Evolutionary conservation across 37 sponge, comb jelly and placozoan species (phyloP).

Genomic region (Aplysina aerophoba): DNA sequence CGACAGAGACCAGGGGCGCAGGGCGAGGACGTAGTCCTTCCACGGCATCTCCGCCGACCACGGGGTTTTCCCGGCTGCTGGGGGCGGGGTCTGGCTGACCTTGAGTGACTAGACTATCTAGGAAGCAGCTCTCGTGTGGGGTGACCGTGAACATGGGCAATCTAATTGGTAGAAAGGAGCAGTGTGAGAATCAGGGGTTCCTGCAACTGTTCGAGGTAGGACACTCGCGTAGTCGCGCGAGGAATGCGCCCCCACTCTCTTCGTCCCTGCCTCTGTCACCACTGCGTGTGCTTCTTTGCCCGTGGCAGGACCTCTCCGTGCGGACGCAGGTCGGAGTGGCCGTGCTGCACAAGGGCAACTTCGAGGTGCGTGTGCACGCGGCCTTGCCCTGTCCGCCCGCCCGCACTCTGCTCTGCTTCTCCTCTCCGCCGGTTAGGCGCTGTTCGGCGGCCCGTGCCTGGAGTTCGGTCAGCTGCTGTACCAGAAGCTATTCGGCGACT

Average conservation of each 20-base stretch:
- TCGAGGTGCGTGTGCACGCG: background rate
- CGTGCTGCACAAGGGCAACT: background rate
- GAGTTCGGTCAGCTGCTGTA: slow-evolving; percentile 54
- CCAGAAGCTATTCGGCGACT: slow-evolving; percentile 31
- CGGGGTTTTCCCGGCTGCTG: no score
- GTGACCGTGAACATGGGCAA: slow-evolving; percentile 8
- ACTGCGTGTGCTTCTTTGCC: no score
- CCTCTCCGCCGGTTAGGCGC: background rate
- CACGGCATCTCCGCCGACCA: slow-evolving; percentile 27
- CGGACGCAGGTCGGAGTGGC: background rate
- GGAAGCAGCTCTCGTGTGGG: no score
- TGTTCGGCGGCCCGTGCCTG: slow-evolving; percentile 63
- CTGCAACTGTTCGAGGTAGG: slow-evolving; percentile 4
- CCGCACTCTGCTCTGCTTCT: background rate
- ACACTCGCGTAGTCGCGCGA: background rate
- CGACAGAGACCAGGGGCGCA: slow-evolving; percentile 81
- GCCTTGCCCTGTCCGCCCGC: no score
- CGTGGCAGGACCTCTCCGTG: slow-evolving; percentile 28
- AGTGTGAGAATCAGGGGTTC: background rate
- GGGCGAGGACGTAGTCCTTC: slow-evolving; percentile 45
- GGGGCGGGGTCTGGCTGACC: no score
- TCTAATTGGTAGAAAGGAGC: background rate
- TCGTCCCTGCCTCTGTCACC: no score
- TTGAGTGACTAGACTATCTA: no score
- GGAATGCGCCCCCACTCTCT: no score